Evolutionary conservation across 2,888 invertebrate genomes (phyloP), one percentile per base, ranked within the genome.

Genomic region (Apocheima hispidaria): DNA sequence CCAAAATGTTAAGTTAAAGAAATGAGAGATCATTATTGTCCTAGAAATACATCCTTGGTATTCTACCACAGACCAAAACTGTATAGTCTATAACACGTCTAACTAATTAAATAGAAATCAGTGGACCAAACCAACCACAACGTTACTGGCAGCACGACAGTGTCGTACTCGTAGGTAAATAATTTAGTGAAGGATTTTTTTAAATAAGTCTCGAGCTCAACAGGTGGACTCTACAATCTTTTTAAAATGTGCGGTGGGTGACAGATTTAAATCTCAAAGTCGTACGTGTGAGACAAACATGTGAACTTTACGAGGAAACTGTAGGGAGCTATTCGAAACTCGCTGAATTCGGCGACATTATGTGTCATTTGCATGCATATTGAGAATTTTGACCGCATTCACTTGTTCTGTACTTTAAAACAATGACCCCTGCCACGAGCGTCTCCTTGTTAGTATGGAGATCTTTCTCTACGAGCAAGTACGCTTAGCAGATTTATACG

Each of bases 161-260:
- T n/a, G n/a, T n/a, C n/a, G n/a, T n/a, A n/a, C n/a, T n/a, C n/a
- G n/a, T n/a, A n/a, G n/a, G n/a, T n/a, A n/a, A n/a, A n/a, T n/a
- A n/a, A n/a, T n/a, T n/a, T n/a, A n/a, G n/a, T n/a, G n/a, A n/a
- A n/a, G n/a, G n/a, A n/a, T n/a, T n/a, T n/a, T n/a, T n/a, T n/a
- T n/a, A n/a, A n/a, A n/a, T n/a, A n/a, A n/a, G n/a, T n/a, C n/a
- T n/a, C n/a, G n/a, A n/a, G 5, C 1, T n/a, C 2, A n/a, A 41
- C 43, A 58, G 48, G 66, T 58, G 57, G 53, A 62, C 51, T 58
- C 63, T 67, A 68, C 55, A 51, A 53, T 53, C 53, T 48, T 67
- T 2, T 65, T 68, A 68, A 68, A 66, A 70, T 66, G 70, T 55
- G 59, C 58, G 54, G 65, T 69, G 69, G 66, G 64, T 68, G 68